These are phyloP conservation scores for Xylocopa sonorina DNA, from an alignment of 1,140 invertebrate species.

Conservation along the genomic window DNA sequence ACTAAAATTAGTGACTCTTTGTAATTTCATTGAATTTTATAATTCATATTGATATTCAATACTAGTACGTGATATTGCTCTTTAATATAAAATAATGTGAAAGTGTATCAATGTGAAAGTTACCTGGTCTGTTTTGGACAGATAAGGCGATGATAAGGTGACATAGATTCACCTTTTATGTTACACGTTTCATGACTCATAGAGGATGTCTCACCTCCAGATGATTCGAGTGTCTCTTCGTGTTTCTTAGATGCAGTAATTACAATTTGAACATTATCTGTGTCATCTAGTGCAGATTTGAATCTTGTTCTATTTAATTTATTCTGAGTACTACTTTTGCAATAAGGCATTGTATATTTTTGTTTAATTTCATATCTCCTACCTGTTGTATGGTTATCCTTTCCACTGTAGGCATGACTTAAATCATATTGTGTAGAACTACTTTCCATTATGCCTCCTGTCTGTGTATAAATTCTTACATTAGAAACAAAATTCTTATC, in stretches of 20 bases:
- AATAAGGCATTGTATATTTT: conserved; percentile 46
- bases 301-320: conserved; percentile 39
- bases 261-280: conserved; percentile 24
- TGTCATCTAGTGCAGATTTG: conserved; percentile 28
- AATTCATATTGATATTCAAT: not conserved
- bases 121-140: conserved; percentile 50
- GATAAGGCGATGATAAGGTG: not conserved
- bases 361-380: conserved; percentile 29
- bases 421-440: conserved; percentile 17
- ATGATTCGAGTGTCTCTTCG: not conserved
- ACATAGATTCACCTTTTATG: conserved; percentile 29
- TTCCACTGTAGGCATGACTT: conserved; percentile 6
- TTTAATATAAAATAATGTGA: not conserved
- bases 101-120: too few relatives aligned
- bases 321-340: conserved; percentile 27
- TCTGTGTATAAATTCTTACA: not conserved
- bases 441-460: conserved; percentile 16
- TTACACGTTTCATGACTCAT: conserved; percentile 18
- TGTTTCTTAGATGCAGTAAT: conserved; percentile 21
- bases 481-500: conserved; percentile 1
- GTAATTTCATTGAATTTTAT: not conserved
- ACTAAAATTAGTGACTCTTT: not conserved
- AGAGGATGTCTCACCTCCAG: conserved; percentile 7
- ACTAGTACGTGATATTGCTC: not conserved
- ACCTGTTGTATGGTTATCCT: conserved; percentile 28